phyloP scores from a whole-genome alignment of 2,888 invertebrate genomes.

The Lamproptera curius region DNA sequence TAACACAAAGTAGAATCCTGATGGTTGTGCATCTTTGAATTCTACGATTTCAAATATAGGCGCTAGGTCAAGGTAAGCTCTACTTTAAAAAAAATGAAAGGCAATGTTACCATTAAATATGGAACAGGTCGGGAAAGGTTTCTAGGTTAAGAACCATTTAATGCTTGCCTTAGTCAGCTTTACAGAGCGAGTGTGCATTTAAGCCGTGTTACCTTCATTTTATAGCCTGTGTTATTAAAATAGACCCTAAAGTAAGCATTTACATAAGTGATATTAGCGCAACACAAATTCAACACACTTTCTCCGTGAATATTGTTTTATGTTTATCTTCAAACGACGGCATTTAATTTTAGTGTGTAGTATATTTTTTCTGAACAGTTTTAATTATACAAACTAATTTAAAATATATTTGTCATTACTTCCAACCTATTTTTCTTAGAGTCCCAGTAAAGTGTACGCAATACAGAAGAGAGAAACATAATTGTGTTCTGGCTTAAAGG shows the following conservation, averaged over 20 bases:
- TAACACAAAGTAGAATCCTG: too few species aligned
- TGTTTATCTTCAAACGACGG: not conserved
- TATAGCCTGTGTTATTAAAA: not conserved
- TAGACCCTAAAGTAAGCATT: not conserved
- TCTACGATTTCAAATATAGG: too few species aligned
- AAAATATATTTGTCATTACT: too few species aligned
- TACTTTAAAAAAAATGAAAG: not conserved
- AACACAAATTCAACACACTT: not conserved
- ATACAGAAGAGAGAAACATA: too few species aligned
- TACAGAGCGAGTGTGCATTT: not conserved
- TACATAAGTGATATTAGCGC: not conserved
- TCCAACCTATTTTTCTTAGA: too few species aligned
- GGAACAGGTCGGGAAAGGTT: not conserved
- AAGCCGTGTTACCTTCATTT: not conserved
- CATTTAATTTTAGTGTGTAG: not conserved
- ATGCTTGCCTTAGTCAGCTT: constrained; percentile 2
- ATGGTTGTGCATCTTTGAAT: too few species aligned
- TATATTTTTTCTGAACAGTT: too few species aligned
- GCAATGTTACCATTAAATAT: not conserved
- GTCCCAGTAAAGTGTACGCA: too few species aligned
- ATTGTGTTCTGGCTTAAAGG: too few species aligned
- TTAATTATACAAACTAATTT: too few species aligned
- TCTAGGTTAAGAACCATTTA: constrained; percentile 9
- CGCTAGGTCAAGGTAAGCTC: not conserved
- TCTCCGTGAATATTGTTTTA: not conserved